Percentiles rank a stretch among this genome's conserved stretches.
Conservation (phyloP, 2,113 vertebrate genomes). For the Cichladusa arquata region DNA sequence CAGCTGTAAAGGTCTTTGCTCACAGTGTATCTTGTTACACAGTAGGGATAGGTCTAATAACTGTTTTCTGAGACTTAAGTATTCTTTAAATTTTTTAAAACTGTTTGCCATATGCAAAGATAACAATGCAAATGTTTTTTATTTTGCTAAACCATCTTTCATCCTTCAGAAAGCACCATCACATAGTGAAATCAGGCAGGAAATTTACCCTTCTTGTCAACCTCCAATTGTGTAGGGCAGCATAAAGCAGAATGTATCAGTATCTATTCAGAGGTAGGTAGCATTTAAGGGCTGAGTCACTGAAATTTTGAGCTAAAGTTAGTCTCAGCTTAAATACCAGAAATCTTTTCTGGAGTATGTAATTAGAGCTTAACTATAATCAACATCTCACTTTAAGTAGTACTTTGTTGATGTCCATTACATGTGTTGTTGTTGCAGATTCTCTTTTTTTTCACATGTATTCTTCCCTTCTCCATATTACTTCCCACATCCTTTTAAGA, state of each 20-base stretch:
- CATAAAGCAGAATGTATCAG: conserved; percentile 3
- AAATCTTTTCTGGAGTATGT: conserved; percentile 53
- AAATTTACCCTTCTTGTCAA: conserved; percentile 44
- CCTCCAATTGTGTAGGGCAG: neutral
- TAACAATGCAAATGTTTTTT: conserved; percentile 20
- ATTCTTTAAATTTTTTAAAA: conserved; percentile 39
- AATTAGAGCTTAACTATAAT: conserved; percentile 65
- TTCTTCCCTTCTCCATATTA: neutral
- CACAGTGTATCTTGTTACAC: conserved; percentile 39
- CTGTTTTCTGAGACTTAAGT: conserved; percentile 48
- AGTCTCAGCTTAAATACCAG: conserved; percentile 57
- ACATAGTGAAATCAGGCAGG: neutral
- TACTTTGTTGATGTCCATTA: conserved; percentile 32
- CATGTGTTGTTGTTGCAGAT: neutral
- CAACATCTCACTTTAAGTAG: conserved; percentile 8
- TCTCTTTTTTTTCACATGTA: neutral
- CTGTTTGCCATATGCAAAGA: conserved; percentile 14
- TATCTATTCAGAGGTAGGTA: conserved; percentile 29
- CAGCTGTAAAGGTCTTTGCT: conserved; percentile 68
- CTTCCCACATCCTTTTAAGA: neutral
- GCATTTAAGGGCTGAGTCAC: conserved; percentile 54
- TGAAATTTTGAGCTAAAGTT: conserved; percentile 65
- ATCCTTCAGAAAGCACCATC: conserved; percentile 31
- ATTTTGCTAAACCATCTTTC: neutral
- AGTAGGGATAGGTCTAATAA: conserved; percentile 69